Evolutionary conservation across 2,797 vertebrate genomes (phyloP), one percentile per base, ranked within the genome.

Genomic region (Dryobates pubescens): DNA sequence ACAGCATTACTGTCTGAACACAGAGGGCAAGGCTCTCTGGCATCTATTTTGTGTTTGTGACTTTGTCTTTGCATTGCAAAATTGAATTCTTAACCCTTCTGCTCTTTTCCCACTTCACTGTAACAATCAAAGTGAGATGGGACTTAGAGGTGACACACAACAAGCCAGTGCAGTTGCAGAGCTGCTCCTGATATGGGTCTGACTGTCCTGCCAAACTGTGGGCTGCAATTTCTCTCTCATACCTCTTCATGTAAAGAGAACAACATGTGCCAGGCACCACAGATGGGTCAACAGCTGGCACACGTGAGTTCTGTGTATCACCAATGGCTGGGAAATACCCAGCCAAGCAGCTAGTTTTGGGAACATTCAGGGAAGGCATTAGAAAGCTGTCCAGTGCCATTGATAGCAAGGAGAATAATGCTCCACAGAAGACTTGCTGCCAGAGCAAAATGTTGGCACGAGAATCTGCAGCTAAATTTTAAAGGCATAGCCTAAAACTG

Each of bases 271-370:
- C 84, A 92, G 64, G 43, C 23, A 65, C 26, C 74, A 32, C 85
- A 94, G 90, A 86, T 95, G 82, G 59, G 63, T 88, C 71, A 86
- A 74, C 83, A 84, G 71, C 82, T 94, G 94, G 72, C 80, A 63
- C 63, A 68, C 2, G 5, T 80, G 79, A 78, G 47, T 62, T 89
- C 64, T 87, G 43, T 65, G 47, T 61, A 64, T 70, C 18, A 2
- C 83, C 77, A 70, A 79, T 17, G 53, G 71, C 82, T 88, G 95
- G 23, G 49, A 51, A 51, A 51, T 23, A 51, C 82, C 59, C 23
- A 90, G 53, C 10, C 88, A 93, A 73, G 3, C 24, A 84, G 54
- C 86, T 22, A 62, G 30, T 51, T 92, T 81, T 91, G 92, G 69
- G 89, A 90, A 92, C 10, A 9, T 86, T 91, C 72, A 82, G 64